A percentile compares a stretch with the other conserved stretches of the same genome.
Evolutionary conservation across 2,797 vertebrate species (phyloP).

Genomic region (Malacoctenus gilli): DNA sequence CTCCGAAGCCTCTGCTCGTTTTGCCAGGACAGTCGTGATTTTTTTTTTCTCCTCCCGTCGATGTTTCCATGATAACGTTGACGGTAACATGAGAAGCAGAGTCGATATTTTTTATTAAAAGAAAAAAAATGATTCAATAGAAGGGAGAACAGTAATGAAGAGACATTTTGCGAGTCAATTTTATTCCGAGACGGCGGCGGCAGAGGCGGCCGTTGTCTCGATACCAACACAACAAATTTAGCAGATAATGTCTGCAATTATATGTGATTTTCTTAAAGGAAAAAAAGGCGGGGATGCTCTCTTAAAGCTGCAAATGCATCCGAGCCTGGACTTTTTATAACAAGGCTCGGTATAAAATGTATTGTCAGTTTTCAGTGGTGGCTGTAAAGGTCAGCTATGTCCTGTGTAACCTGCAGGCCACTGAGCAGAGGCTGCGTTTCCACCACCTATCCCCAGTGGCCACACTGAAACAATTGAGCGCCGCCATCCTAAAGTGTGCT

Average conservation of each 20-base stretch:
- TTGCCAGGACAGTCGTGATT: slow-evolving; percentile 4
- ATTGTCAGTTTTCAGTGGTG: slow-evolving; percentile 19
- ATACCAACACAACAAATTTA: too few species aligned
- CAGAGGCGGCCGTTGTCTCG: not conserved
- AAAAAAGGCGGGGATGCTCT: not conserved
- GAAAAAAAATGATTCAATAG: not conserved
- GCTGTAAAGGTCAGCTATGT: slow-evolving; percentile 34
- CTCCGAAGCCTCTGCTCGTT: not conserved
- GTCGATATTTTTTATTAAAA: too few species aligned
- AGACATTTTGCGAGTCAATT: not conserved
- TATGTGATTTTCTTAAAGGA: not conserved
- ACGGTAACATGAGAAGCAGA: not conserved
- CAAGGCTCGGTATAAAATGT: slow-evolving; percentile 19
- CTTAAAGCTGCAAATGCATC: slow-evolving; percentile 2
- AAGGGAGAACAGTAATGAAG: not conserved
- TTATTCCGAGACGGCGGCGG: not conserved
- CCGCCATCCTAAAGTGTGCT: slow-evolving; percentile 2
- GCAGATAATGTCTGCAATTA: slow-evolving; percentile 3
- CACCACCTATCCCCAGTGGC: not conserved
- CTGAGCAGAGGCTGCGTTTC: slow-evolving; percentile 8
- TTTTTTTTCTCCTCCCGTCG: not conserved
- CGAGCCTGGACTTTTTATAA: slow-evolving; percentile 18
- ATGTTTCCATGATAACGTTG: slow-evolving; percentile 1
- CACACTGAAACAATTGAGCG: slow-evolving; percentile 9
- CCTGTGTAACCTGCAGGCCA: slow-evolving; percentile 16